Conservation (phyloP, 1,140 invertebrate genomes). For the Oryctes rhinoceros region DNA sequence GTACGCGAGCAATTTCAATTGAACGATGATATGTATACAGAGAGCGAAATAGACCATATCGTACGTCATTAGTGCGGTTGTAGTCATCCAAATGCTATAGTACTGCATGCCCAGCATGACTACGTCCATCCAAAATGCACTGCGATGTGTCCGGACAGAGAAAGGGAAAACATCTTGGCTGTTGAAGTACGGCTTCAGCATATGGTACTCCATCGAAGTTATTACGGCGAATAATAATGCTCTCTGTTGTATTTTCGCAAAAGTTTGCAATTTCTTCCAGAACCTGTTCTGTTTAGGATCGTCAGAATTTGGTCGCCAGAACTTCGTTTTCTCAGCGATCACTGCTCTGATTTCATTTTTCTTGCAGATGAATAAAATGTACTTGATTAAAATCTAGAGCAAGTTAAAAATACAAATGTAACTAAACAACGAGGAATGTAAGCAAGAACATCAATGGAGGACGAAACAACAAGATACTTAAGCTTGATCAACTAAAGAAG, state of each 20-base stretch:
- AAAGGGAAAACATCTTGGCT: neutral
- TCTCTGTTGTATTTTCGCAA: neutral
- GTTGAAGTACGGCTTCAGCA: neutral
- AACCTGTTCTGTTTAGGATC: neutral
- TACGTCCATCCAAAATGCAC: neutral
- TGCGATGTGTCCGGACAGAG: neutral
- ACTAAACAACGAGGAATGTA: too few species aligned
- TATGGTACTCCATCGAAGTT: neutral
- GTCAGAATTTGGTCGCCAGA: neutral
- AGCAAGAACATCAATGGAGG: too few species aligned
- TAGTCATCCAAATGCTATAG: neutral
- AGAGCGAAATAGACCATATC: neutral
- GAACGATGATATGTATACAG: neutral
- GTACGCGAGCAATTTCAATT: neutral
- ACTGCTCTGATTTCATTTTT: neutral
- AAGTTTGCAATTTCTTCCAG: neutral
- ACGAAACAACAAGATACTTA: neutral
- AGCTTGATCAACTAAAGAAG: too few species aligned
- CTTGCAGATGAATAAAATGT: neutral
- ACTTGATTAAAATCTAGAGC: neutral
- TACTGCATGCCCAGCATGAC: neutral
- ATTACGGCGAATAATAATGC: neutral
- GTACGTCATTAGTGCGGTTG: neutral
- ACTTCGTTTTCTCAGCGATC: neutral
- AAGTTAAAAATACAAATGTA: too few species aligned